phyloP scores from a whole-genome alignment of 1,140 invertebrate genomes.

The Mercenaria mercenaria region DNA sequence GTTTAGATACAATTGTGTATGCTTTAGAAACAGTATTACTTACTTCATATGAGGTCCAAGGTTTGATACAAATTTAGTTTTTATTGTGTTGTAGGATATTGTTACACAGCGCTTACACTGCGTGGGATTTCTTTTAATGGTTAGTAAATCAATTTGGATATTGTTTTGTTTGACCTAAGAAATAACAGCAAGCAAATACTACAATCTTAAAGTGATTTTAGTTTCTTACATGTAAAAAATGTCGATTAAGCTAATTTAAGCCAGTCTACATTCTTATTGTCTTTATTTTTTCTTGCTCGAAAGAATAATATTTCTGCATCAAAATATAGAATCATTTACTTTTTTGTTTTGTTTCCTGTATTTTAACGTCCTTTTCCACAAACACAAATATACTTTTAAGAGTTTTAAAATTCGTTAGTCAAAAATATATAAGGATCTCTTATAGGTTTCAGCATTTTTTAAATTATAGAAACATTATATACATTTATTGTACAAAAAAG shows the following conservation, averaged over 20 bases:
- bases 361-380: too few relatives aligned
- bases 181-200: not conserved
- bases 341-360: too few relatives aligned
- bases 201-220: not conserved
- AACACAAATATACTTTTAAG: not conserved
- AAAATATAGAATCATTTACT: too few relatives aligned
- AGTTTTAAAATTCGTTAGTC: not conserved
- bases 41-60: too few relatives aligned
- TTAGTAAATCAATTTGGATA: not conserved
- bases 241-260: not conserved
- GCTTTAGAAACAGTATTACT: too few relatives aligned
- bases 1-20: too few relatives aligned
- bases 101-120: conserved; percentile 2
- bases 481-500: too few relatives aligned
- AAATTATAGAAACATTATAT: too few relatives aligned
- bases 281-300: not conserved
- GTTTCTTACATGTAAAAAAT: not conserved
- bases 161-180: too few relatives aligned
- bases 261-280: not conserved
- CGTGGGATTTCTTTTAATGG: not conserved
- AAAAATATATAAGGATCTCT: not conserved
- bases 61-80: too few relatives aligned
- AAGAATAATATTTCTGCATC: too few relatives aligned
- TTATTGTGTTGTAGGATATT: conserved; percentile 10
- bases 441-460: not conserved